Base-by-base conservation (phyloP, 2,888 invertebrate species). In the Eilema griseolum region DNA sequence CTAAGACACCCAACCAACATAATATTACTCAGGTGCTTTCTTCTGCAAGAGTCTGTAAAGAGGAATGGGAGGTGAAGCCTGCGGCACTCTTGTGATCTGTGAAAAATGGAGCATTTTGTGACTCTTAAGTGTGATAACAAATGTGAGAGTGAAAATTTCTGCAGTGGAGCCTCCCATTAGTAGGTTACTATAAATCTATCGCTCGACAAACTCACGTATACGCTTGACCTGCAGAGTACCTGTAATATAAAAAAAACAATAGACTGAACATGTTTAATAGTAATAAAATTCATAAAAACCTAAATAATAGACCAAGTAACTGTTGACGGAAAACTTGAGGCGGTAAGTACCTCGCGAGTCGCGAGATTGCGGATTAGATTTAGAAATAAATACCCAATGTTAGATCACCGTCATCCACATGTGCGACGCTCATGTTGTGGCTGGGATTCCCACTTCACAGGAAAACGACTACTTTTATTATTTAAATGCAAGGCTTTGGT, bases 371-470 rank as follows among this genome's bases (percentile, higher is more conserved):
- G 31, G 31, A 20, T 26, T 26, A 14, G 24, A 59, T 24, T 28
- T 26, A 26, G 20, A 59, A 26, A 59, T 26, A 59, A 26, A 26
- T 3, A 4, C 26, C 0, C 16, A 14, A 26, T 59, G 52, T 57
- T 28, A 59, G 59, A 59, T 59, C 24, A 3, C 24, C 23, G n/a
- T n/a, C 10, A 2, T 28, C 24, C 7, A 24, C 16, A 26, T 59
- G n/a, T 24, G 59, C 7, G 24, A 59, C 8, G 14, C 28, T 59
- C 16, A 26, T 59, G 14, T 14, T 26, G 28, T 16, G 59, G 59
- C n/a, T 61, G n/a, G 61, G 61, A 20, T 61, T 61, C n/a, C 61
- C 61, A 26, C 33, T 11, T 23, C 61, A 59, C 59, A 59, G 59
- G 59, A 59, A 59, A 59, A 59, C 23, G 24, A 24, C 23, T 24